Evolutionary conservation across 2,113 vertebrate genomes (phyloP).

Genomic region (Arothron firmamentum): DNA sequence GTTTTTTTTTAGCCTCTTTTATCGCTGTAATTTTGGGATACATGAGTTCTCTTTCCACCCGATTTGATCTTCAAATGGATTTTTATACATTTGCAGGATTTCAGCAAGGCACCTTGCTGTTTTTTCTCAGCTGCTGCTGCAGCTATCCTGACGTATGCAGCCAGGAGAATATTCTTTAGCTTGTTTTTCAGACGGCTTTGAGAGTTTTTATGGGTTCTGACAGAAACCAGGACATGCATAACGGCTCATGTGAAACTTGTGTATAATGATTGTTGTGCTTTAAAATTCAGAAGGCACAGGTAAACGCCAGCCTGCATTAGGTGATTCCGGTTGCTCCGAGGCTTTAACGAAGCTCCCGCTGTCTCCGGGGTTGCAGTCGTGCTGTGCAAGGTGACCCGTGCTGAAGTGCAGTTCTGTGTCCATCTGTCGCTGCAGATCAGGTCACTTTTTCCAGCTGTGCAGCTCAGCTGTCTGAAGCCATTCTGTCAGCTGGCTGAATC

Average conservation of each 20-base stretch:
- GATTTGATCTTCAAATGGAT: conserved; percentile 39
- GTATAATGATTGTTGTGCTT: conserved; percentile 1
- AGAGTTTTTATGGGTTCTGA: conserved; percentile 8
- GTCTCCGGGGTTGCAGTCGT: conserved; percentile 23
- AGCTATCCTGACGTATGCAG: conserved; percentile 7
- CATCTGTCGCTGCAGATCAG: conserved; percentile 57
- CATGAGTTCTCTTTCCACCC: conserved; percentile 20
- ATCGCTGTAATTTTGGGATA: conserved; percentile 14
- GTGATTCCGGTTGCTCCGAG: conserved; percentile 18
- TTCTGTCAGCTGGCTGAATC: conserved; percentile 59
- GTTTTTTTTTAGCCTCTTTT: conserved; percentile 17
- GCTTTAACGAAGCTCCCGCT: conserved; percentile 1
- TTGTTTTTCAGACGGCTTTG: conserved; percentile 14
- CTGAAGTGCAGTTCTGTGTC: conserved; percentile 56
- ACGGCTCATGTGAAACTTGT: not conserved
- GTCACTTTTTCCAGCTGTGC: conserved; percentile 32
- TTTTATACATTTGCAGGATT: conserved; percentile 15
- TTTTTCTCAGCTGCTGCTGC: conserved; percentile 18
- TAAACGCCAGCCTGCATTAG: conserved; percentile 19
- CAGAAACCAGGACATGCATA: not conserved
- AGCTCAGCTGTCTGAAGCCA: conserved; percentile 59
- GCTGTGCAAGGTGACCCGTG: conserved; percentile 57
- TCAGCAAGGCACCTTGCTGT: conserved; percentile 13
- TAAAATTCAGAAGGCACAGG: conserved; percentile 17
- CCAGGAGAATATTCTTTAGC: not conserved